A percentile compares a stretch with the other conserved stretches of the same genome.
These are phyloP conservation scores for Agrypnus murinus DNA, from an alignment of 2,888 invertebrate genomes.

Conservation along the genomic window DNA sequence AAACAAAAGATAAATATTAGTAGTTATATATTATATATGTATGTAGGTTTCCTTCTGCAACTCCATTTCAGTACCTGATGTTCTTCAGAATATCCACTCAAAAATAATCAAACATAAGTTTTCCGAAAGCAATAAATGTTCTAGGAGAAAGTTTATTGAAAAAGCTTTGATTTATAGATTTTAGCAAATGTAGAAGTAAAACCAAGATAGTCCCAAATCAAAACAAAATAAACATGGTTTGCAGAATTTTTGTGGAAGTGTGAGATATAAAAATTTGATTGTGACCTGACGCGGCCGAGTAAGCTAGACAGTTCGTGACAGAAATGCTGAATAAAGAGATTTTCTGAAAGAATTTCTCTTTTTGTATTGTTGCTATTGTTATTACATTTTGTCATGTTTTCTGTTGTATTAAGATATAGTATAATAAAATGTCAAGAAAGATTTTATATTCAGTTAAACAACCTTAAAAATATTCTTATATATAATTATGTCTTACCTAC, in stretches of 20 bases:
- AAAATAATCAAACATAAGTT: neutral
- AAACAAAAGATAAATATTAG: too few species aligned
- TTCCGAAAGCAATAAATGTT: neutral
- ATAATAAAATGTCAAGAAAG: too few species aligned
- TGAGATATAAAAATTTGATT: slow-evolving; percentile 26
- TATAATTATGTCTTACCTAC: too few species aligned
- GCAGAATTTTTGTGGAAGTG: slow-evolving; percentile 15
- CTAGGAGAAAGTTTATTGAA: too few species aligned
- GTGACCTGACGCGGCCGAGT: slow-evolving; percentile 8
- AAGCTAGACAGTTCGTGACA: slow-evolving; percentile 26
- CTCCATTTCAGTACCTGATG: too few species aligned
- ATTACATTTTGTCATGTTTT: too few species aligned
- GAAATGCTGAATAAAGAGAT: slow-evolving; percentile 4
- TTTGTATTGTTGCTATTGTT: neutral
- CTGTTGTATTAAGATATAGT: too few species aligned
- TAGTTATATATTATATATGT: too few species aligned
- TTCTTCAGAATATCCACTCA: too few species aligned
- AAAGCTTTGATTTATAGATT: neutral
- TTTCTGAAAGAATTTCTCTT: neutral
- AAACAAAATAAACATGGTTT: slow-evolving; percentile 19
- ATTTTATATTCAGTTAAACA: too few species aligned
- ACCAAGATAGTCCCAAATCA: neutral
- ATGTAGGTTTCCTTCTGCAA: too few species aligned
- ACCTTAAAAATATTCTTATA: too few species aligned
- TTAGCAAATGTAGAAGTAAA: neutral